A percentile compares a stretch with the other conserved stretches of the same genome.
These are phyloP conservation scores for Branchinecta lindahli DNA, from an alignment of 1,140 invertebrate genomes.

Conservation along the genomic window DNA sequence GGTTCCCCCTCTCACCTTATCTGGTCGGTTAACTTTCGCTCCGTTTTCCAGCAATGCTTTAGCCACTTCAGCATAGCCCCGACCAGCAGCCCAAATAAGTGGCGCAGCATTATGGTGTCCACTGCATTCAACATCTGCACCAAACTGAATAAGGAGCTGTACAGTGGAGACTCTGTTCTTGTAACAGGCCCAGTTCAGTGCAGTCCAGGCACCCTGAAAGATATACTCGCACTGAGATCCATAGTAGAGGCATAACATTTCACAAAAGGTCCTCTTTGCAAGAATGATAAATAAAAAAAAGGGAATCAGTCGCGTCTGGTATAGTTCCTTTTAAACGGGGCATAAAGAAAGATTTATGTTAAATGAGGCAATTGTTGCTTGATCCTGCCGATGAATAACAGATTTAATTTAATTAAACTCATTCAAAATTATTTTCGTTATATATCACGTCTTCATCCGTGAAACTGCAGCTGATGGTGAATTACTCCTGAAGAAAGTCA, in stretches of 20 bases:
- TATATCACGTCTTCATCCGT: too few relatives aligned
- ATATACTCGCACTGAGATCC: conserved; percentile 12
- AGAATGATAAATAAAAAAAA: too few relatives aligned
- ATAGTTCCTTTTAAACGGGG: neutral
- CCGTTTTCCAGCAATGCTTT: conserved; percentile 60
- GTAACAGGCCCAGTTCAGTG: conserved; percentile 94
- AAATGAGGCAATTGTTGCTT: neutral
- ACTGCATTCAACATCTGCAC: conserved; percentile 85
- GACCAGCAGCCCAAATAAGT: conserved; percentile 80
- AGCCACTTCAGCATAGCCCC: conserved; percentile 72
- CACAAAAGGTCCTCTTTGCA: neutral
- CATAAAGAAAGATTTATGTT: neutral
- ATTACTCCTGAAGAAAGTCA: too few relatives aligned
- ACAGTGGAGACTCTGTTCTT: conserved; percentile 70
- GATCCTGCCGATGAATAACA: neutral
- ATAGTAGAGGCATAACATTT: neutral
- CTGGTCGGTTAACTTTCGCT: conserved; percentile 78
- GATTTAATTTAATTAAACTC: neutral
- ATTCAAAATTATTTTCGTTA: too few relatives aligned
- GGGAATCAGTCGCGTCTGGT: neutral
- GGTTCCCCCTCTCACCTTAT: conserved; percentile 46
- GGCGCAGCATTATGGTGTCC: conserved; percentile 91
- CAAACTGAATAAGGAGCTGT: conserved; percentile 59
- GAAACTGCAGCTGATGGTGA: too few relatives aligned
- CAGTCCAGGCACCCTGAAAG: conserved; percentile 79